Base-by-base conservation (phyloP, 2,888 invertebrate species). In the Drosophila peninsularis region DNA sequence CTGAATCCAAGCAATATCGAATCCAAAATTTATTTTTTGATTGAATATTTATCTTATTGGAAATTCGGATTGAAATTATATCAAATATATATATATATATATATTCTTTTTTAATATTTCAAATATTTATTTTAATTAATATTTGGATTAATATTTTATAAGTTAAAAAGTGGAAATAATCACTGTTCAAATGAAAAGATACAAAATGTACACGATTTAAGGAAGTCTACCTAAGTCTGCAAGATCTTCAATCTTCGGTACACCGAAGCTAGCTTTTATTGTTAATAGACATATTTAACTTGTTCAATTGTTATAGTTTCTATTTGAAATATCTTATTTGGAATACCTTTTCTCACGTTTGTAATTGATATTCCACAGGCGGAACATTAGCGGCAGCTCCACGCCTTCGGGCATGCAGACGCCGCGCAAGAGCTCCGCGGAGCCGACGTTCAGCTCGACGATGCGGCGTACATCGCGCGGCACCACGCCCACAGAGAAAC, bases 341-440 rank as follows among this genome's bases (percentile, higher is more conserved):
- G 6, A 27, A 53, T 19, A 11, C 11, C 36, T 41, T 11, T 4
- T 44, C 53, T 82, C 55, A 73, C 60, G 21, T 58, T 13, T 24
- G 3, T 37, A 17, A 21, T 36, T 32, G 9, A 21, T 36, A 17
- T 41, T 56, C 21, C 30, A 45, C 61, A 92, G 92, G 82, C 91
- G 92, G 65, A 92, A 92, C 84, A 83, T 91, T 41, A 93, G 93
- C 79, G 93, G 93, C 69, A 92, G 90, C 60, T 91, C 93, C 67
- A 93, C 93, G 66, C 93, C 93, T 32, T 92, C 93, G 45, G 93
- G 93, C 36, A 92, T 91, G 90, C 92, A 92, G 71, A 93, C 93
- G 50, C 93, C 93, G 54, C 82, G 92, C 41, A 92, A 92, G 80
- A 87, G 90, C 71, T 92, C 92, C 54, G 90, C 90, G 30, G 92